A percentile compares a stretch with the other conserved stretches of the same genome.
phyloP scores from a whole-genome alignment of 1,140 invertebrate species.

The Brachystomella parvula region DNA sequence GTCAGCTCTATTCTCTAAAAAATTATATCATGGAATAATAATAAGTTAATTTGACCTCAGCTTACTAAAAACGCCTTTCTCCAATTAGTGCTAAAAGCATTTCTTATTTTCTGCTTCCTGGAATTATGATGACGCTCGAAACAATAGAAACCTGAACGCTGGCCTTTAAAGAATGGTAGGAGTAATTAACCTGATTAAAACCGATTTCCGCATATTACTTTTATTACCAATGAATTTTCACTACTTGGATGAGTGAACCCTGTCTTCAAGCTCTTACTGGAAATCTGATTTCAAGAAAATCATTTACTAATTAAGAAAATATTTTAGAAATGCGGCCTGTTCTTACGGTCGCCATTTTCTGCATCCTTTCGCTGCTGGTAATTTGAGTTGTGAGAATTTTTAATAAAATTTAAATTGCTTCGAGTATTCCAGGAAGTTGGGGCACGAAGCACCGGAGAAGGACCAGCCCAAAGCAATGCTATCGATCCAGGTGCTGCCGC shows the following conservation, averaged over 20 bases:
- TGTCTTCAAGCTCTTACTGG: not conserved
- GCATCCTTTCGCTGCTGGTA: not conserved
- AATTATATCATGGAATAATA: not conserved
- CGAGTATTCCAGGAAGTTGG: too few species aligned
- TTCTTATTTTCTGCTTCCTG: not conserved
- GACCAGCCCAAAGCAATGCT: too few species aligned
- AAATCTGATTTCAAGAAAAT: not conserved
- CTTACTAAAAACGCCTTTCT: not conserved
- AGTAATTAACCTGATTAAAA: too few species aligned
- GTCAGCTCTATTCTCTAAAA: not conserved
- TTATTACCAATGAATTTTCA: not conserved
- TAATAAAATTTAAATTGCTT: too few species aligned
- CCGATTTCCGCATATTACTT: not conserved
- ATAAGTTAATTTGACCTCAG: not conserved
- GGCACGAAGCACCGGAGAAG: too few species aligned
- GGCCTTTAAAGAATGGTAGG: too few species aligned
- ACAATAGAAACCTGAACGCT: too few species aligned
- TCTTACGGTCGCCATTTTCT: not conserved
- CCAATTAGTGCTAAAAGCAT: not conserved
- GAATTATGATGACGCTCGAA: not conserved
- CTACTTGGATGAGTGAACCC: not conserved
- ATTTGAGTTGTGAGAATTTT: too few species aligned
- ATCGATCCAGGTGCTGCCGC: too few species aligned
- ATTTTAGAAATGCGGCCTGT: not conserved
- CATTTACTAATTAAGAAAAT: not conserved